These are phyloP conservation scores for Malurus elegans DNA, from an alignment of 2,113 vertebrate genomes.

Conservation along the genomic window DNA sequence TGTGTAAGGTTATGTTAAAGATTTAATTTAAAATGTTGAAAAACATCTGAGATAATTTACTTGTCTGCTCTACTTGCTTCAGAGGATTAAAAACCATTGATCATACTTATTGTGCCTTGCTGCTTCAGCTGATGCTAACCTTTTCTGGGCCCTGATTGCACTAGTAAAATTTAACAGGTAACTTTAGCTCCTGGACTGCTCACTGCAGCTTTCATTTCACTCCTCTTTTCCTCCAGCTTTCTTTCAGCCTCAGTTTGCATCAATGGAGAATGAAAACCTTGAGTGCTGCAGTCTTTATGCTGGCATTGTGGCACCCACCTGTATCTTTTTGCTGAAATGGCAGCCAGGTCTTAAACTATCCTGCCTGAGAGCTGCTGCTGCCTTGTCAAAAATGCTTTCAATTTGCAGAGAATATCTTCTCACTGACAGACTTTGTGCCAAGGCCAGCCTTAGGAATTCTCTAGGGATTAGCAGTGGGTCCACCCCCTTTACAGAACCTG, in stretches of 20 bases:
- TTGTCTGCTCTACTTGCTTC: neutral
- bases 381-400: neutral
- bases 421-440: neutral
- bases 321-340: neutral
- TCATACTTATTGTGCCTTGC: neutral
- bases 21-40: neutral
- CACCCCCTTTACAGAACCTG: neutral
- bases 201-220: neutral
- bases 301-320: neutral
- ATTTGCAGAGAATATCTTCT: neutral
- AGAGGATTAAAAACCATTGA: neutral
- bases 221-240: neutral
- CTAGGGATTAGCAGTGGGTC: neutral
- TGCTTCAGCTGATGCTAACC: constrained; percentile 10
- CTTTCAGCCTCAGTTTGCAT: neutral
- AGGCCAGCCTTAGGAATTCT: neutral
- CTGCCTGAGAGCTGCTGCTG: neutral
- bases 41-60: neutral
- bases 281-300: neutral
- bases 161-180: neutral
- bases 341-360: neutral
- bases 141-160: neutral
- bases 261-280: neutral
- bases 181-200: neutral
- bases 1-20: constrained; percentile 20